Base-by-base conservation (phyloP, 2,797 vertebrate genomes). In the Pempheris klunzingeri region DNA sequence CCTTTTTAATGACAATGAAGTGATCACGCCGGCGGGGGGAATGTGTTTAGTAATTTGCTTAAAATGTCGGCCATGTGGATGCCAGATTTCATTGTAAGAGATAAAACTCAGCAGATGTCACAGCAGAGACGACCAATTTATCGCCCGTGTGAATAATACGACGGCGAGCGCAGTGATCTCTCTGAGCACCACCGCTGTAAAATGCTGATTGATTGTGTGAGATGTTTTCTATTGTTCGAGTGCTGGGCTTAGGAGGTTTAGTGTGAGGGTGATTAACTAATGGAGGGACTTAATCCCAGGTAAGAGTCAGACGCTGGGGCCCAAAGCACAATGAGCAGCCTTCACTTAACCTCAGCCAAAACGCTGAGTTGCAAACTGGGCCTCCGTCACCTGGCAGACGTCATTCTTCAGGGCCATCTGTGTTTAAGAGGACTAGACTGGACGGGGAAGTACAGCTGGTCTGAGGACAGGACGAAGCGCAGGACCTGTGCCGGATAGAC, bases 231-330 rank as follows among this genome's bases (percentile, higher is more conserved):
- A 78, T 90, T 87, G 90, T 92, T 81, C 2, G n/a, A 58, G 78
- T 41, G 50, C 70, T 54, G 71, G 79, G 90, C 74, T 93, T 83
- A 86, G 88, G 58, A 85, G 90, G 85, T 93, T 94, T 92, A 91
- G 84, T 6, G 63, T 10, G 28, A 76, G 83, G 81, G 89, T 92
- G 89, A 95, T 94, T 95, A 93, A 94, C 93, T 95, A 94, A 95
- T 94, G 90, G 93, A 90, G 62, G 69, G 78, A 79, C 65, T 55
- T 93, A 93, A 94, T 92, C 91, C 87, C 86, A 91, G 85, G 91
- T 93, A 90, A 90, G 87, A 87, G 87, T 85, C 88, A 74, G 79
- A 81, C 24, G 71, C 67, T 32, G 63, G 67, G 46, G 60, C 74
- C 78, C 44, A 13, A 54, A 72, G 69, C 80, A 80, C 87, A 88